Conservation (phyloP, 2,888 invertebrate genomes). For the Dastarcus helophoroides region DNA sequence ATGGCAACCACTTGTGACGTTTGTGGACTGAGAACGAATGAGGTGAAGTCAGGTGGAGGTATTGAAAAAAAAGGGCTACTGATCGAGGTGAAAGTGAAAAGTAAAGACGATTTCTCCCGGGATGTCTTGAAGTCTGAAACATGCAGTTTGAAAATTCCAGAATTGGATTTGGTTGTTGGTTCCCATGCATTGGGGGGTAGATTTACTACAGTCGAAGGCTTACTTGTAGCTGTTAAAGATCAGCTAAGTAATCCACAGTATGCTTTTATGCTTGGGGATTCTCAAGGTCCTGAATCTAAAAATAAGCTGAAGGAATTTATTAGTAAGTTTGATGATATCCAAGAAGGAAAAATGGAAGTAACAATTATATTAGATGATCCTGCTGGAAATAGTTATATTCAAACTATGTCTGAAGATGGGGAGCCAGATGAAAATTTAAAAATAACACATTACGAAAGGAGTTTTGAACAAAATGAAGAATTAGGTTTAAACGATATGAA, state of each 20-base stretch:
- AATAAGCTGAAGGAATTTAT: conserved; percentile 53
- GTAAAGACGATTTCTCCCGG: conserved; percentile 70
- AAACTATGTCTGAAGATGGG: conserved; percentile 61
- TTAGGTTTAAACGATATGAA: conserved; percentile 94
- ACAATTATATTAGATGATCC: conserved; percentile 90
- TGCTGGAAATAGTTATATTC: conserved; percentile 93
- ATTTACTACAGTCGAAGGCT: conserved; percentile 92
- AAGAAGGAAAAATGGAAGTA: conserved; percentile 48
- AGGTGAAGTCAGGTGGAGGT: conserved; percentile 90
- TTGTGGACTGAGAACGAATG: conserved; percentile 88
- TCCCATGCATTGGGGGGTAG: conserved; percentile 78
- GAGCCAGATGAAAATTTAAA: conserved; percentile 57
- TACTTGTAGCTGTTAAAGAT: conserved; percentile 65
- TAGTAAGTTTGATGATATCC: conserved; percentile 51
- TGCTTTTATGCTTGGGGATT: conserved; percentile 62
- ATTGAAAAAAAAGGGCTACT: conserved; percentile 70
- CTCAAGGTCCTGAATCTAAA: conserved; percentile 46
- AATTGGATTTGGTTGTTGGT: conserved; percentile 79
- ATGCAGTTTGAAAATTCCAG: conserved; percentile 68
- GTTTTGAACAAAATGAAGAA: conserved; percentile 87
- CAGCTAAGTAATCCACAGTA: conserved; percentile 50
- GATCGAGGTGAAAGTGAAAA: conserved; percentile 62
- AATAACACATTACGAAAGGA: conserved; percentile 70
- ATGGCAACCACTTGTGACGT: conserved; percentile 91
- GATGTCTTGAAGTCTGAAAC: conserved; percentile 89